phyloP scores from a whole-genome alignment of 2,888 invertebrate species.

The Parapristionchus giblindavisi region DNA sequence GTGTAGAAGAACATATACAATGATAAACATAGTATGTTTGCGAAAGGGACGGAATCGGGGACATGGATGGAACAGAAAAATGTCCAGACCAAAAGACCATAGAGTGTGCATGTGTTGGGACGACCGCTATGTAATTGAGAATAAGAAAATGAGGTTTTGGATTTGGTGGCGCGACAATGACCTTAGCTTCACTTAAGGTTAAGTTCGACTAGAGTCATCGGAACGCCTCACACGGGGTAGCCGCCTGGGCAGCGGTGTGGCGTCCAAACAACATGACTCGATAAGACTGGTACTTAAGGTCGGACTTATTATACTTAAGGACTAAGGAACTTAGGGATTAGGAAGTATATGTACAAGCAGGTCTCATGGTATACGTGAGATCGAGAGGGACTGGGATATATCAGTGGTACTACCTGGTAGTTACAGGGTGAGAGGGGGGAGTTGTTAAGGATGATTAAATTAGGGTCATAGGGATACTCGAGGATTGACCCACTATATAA shows the following conservation, averaged over 20 bases:
- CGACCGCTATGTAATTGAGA: neutral
- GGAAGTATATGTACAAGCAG: neutral
- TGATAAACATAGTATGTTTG: no score
- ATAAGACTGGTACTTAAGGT: neutral
- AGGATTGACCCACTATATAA: no score
- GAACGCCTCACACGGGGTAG: conserved; percentile 25
- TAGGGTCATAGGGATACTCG: neutral
- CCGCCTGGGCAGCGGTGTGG: neutral
- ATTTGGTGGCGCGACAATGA: conserved; percentile 5
- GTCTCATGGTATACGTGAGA: neutral
- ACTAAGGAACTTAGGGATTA: neutral
- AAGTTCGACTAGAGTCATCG: neutral
- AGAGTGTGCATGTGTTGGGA: conserved; percentile 13
- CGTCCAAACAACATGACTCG: conserved; percentile 26
- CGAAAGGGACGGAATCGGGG: no score
- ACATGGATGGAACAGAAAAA: no score
- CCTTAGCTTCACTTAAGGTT: neutral
- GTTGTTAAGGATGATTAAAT: neutral
- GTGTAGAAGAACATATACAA: no score
- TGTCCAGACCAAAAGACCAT: no score
- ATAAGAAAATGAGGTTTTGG: neutral
- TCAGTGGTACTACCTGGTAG: neutral
- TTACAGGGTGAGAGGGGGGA: conserved; percentile 4
- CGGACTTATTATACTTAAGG: neutral
- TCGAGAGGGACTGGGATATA: conserved; percentile 16